Evolutionary conservation across 1,140 invertebrate genomes (phyloP).

Genomic region (Penaeus japonicus): DNA sequence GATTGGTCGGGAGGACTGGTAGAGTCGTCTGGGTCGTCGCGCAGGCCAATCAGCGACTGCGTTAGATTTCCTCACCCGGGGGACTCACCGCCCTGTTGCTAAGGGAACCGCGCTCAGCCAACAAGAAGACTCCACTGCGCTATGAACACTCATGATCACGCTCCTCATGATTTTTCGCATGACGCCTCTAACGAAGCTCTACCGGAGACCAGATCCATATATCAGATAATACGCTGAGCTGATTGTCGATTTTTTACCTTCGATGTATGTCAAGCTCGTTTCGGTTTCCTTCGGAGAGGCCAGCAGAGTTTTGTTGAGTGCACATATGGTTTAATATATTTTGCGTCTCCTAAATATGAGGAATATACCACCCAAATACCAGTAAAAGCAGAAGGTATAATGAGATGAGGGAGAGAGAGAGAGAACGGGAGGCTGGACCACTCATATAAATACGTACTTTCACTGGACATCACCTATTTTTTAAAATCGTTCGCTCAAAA

Average conservation of each 20-base stretch:
- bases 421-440: conserved; percentile 43
- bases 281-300: no score
- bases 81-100: conserved; percentile 54
- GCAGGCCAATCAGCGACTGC: conserved; percentile 11
- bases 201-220: no score
- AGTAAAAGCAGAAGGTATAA: background rate
- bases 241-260: no score
- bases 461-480: conserved; percentile 11
- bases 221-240: no score
- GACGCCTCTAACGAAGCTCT: background rate
- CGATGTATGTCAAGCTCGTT: no score
- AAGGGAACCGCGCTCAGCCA: conserved; percentile 46
- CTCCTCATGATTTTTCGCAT: background rate
- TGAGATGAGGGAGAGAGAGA: conserved; percentile 37
- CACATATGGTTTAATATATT: no score
- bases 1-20: conserved; percentile 17
- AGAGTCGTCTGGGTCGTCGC: conserved; percentile 38
- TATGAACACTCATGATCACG: conserved; percentile 13
- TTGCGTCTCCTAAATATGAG: no score
- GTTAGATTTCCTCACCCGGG: conserved; percentile 10
- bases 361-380: no score
- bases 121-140: conserved; percentile 9
- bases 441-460: conserved; percentile 29
- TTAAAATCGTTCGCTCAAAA: no score
- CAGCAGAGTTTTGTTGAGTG: no score